Base-by-base conservation (phyloP, 64 coral and sea anemone genomes). In the Montipora foliosa region DNA sequence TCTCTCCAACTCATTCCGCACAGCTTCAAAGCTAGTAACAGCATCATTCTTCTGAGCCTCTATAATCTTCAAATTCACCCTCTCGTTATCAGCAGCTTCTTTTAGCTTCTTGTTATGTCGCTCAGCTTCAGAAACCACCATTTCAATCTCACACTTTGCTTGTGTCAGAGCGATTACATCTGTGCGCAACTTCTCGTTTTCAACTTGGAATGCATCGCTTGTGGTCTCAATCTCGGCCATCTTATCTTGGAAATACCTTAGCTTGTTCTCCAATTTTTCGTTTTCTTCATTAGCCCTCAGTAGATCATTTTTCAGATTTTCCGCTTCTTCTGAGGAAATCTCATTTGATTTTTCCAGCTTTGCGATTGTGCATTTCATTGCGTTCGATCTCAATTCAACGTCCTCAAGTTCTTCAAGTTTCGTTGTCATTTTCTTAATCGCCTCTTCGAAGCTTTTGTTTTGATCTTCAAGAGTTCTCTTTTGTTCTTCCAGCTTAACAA, bases 181-280 rank as follows among this genome's bases (percentile, higher is more conserved):
- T 53, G 59, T 78, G 44, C 96, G 75, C 6, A 97, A 61, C 75
- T 85, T 83, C 25, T 90, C 93, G 79, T 97, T 97, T 68, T 97
- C 96, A 2, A 80, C 89, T n/a, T 88, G 92, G 47, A 92, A 97
- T 1, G 96, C 96, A 19, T 95, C 89, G 57, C 78, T 95, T 6
- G 96, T 95, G 4, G 89, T 95, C 69, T 97, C 96, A 79, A 97
- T 94, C 51, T 97, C 96, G 2, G 80, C 22, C 90, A 92, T 80
- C 21, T 97, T 97, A 47, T 74, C 87, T 75, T 91, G 74, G 15
- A 89, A 67, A 0, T 83, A 92, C 48, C 74, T 97, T 15, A 97
- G 57, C 9, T 97, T 84, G 44, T 85, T 92, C 29, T n/a, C 67
- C 49, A 95, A 53, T 53, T 92, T 97, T 8, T 77, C 44, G 19